Evolutionary conservation across 1,140 invertebrate genomes (phyloP), one percentile per base, ranked within the genome.

Genomic region (Pseudomyrmex concolor): DNA sequence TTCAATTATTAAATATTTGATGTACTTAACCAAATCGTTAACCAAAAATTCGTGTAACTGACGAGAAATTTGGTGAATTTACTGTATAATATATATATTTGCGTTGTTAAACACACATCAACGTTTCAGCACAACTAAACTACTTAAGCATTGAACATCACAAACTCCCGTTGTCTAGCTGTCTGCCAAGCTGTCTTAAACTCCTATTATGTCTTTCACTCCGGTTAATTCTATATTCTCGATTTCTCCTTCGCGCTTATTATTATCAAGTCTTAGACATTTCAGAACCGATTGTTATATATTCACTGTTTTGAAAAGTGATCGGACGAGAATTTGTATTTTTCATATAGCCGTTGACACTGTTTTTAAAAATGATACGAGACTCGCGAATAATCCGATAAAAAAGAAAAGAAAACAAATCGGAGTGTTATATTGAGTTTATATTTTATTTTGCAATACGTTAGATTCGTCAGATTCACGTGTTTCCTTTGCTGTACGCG

Each of bases 111-210:
- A 59, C 15, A 19, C 15, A 19, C 48, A 59, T 48, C 64, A 70
- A 70, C 64, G 34, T 57, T 68, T 78, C 64, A 78, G 51, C 74
- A 13, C 54, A 70, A 70, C 64, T 78, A 70, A 70, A 78, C 51
- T 43, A 25, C 43, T 70, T 70, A 57, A 78, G 34, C 63, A 68
- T 78, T 25, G 34, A 68, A 68, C 63, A 68, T 78, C 43, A 48
- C 19, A 12, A 59, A 71, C 43, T 71, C 43, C 19, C 43, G 43
- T 71, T 54, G 66, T 34, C 66, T 71, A 59, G 19, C 43, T 60
- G 54, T 80, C 66, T 80, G 19, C 19, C 76, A 71, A 59, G 54
- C 54, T 59, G 76, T 71, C 66, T 80, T 70, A 50, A 78, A 71
- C 76, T 80, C 54, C 66, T 71, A 59, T 70, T 59, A 71, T 45